Conservation (phyloP, 1,140 invertebrate species). For the Asobara japonica region DNA sequence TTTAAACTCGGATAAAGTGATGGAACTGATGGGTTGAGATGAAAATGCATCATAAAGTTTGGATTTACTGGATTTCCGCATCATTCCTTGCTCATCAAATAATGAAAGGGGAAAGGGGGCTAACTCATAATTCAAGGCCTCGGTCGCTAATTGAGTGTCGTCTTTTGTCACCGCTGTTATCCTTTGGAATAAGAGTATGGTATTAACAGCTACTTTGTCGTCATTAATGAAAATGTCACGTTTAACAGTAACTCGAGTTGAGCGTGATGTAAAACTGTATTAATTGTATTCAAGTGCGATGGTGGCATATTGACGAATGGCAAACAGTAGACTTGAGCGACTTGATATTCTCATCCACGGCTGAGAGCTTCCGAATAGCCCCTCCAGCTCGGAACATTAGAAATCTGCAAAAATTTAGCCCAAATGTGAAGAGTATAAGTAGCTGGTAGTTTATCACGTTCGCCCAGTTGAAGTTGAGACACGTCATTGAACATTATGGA, state of each 20-base stretch:
- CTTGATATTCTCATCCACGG: not conserved
- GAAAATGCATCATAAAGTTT: slow-evolving; percentile 49
- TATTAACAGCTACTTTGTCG: too few relatives aligned
- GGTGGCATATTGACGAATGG: slow-evolving; percentile 1
- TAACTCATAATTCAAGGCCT: slow-evolving; percentile 57
- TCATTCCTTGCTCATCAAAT: slow-evolving; percentile 48
- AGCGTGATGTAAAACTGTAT: not conserved
- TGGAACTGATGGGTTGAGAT: not conserved
- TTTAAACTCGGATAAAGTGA: not conserved
- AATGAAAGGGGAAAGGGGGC: slow-evolving; percentile 50
- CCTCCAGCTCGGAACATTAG: slow-evolving; percentile 37
- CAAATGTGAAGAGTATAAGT: slow-evolving; percentile 20
- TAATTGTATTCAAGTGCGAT: not conserved
- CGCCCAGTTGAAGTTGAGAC: not conserved
- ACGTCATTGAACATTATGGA: not conserved
- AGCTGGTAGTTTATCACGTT: not conserved
- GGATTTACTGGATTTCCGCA: slow-evolving; percentile 57
- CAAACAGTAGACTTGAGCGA: not conserved
- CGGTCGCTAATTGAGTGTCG: slow-evolving; percentile 45
- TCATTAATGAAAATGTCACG: too few relatives aligned
- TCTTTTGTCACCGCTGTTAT: slow-evolving; percentile 43
- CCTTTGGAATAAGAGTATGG: too few relatives aligned
- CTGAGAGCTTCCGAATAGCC: slow-evolving; percentile 38
- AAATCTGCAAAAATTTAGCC: slow-evolving; percentile 31
- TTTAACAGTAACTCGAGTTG: too few relatives aligned